These are phyloP conservation scores for Tromatobia lineatoria DNA, from an alignment of 2,888 invertebrate species.

Conservation along the genomic window DNA sequence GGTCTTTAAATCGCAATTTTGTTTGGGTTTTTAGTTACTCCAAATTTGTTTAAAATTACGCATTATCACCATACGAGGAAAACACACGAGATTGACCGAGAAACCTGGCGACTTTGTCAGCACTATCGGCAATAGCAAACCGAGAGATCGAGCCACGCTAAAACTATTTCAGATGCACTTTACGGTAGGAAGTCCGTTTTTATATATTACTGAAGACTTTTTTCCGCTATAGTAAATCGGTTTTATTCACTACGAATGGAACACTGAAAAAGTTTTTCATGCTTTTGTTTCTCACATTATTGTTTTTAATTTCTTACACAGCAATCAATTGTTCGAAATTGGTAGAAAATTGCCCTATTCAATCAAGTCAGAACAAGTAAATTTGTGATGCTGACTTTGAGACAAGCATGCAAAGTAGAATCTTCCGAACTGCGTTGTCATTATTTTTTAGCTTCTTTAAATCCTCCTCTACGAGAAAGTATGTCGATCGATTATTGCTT, in stretches of 20 bases:
- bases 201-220: not conserved
- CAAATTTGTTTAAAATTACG: not conserved
- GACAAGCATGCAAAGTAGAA: no score
- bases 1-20: not conserved
- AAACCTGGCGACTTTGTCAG: constrained; percentile 65
- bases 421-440: no score
- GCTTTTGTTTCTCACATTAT: not conserved
- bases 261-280: not conserved
- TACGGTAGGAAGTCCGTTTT: constrained; percentile 58
- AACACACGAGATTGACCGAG: constrained; percentile 26
- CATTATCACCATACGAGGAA: constrained; percentile 36
- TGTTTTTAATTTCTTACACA: no score
- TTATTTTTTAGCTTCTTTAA: no score
- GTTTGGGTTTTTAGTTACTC: not conserved
- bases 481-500: no score
- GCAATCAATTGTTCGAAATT: no score
- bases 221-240: not conserved
- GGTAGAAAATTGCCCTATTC: no score
- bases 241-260: not conserved
- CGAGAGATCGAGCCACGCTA: constrained; percentile 40
- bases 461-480: no score
- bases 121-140: constrained; percentile 47
- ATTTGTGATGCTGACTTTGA: no score
- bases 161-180: constrained; percentile 17
- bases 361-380: no score